Evolutionary conservation across 2,888 invertebrate genomes (phyloP).

Genomic region (Agrochola macilenta): DNA sequence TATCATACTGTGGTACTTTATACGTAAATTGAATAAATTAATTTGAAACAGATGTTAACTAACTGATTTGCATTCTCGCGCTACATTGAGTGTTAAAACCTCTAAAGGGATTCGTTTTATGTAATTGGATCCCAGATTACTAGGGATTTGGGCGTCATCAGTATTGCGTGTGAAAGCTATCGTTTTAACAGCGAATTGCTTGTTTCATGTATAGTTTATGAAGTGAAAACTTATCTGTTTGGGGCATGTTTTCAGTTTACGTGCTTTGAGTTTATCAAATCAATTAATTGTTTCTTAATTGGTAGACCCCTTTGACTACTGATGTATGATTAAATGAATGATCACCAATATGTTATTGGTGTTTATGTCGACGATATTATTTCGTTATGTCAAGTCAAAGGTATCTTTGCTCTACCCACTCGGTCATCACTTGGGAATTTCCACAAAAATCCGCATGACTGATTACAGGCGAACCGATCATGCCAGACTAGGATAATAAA

Average conservation of each 20-base stretch:
- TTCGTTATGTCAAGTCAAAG: background rate
- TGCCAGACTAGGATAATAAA: background rate
- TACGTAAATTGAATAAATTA: slow-evolving; percentile 66
- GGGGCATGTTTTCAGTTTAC: slow-evolving; percentile 24
- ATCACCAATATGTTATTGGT: background rate
- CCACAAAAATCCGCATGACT: background rate
- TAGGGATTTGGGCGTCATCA: slow-evolving; percentile 61
- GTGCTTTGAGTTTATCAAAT: slow-evolving; percentile 1
- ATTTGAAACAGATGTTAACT: slow-evolving; percentile 64
- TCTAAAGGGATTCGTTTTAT: slow-evolving; percentile 68
- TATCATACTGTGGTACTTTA: slow-evolving; percentile 36
- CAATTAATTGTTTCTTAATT: slow-evolving; percentile 7
- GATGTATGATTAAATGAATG: background rate
- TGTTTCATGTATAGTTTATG: slow-evolving; percentile 41
- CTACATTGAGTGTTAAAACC: slow-evolving; percentile 70
- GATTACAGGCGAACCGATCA: background rate
- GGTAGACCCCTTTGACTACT: background rate
- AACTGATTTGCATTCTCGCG: slow-evolving; percentile 64
- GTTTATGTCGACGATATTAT: background rate
- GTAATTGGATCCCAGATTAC: slow-evolving; percentile 71
- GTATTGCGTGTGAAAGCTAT: slow-evolving; percentile 55
- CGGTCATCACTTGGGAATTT: background rate
- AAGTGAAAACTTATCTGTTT: slow-evolving; percentile 28
- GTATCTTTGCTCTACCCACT: background rate
- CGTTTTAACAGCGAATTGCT: slow-evolving; percentile 45